Evolutionary conservation across 2,888 invertebrate genomes (phyloP).

Genomic region (Hirtodrosophila histrioides): DNA sequence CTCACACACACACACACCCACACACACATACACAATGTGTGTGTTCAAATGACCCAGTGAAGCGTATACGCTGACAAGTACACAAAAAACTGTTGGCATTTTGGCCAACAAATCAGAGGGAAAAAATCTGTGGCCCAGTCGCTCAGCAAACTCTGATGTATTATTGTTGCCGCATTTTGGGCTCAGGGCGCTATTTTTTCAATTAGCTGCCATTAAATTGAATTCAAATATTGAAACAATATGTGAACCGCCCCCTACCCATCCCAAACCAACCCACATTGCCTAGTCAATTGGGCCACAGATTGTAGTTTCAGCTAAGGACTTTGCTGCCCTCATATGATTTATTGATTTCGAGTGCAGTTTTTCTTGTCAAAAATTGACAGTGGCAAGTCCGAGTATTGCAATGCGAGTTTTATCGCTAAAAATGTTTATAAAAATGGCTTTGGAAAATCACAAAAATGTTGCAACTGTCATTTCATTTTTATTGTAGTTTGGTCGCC

Average conservation of each 20-base stretch:
- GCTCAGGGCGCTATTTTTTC: slow-evolving; percentile 64
- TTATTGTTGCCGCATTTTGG: slow-evolving; percentile 64
- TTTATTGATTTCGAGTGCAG: slow-evolving; percentile 74
- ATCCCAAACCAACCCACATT: background rate
- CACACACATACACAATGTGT: background rate
- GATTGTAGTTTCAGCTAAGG: slow-evolving; percentile 64
- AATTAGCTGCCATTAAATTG: slow-evolving; percentile 80
- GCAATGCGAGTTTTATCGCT: slow-evolving; percentile 28
- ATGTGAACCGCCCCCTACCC: slow-evolving; percentile 29
- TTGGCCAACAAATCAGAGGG: slow-evolving; percentile 12
- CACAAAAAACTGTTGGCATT: slow-evolving; percentile 47
- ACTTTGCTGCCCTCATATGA: slow-evolving; percentile 49
- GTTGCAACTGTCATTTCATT: slow-evolving; percentile 37
- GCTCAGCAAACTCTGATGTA: slow-evolving; percentile 51
- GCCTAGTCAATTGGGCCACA: background rate
- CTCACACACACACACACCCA: slow-evolving; percentile 24
- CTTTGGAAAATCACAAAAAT: slow-evolving; percentile 44
- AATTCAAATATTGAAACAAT: slow-evolving; percentile 81
- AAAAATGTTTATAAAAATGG: slow-evolving; percentile 52
- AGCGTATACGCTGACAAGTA: slow-evolving; percentile 52
- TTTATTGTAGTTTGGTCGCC: slow-evolving; percentile 1
- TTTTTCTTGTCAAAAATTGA: slow-evolving; percentile 68
- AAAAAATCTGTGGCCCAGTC: slow-evolving; percentile 20
- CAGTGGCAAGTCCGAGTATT: slow-evolving; percentile 37
- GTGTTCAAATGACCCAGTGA: slow-evolving; percentile 50